A percentile compares a stretch with the other conserved stretches of the same genome.
Evolutionary conservation across 2,797 vertebrate species (phyloP).

Genomic region (Anas bernieri): DNA sequence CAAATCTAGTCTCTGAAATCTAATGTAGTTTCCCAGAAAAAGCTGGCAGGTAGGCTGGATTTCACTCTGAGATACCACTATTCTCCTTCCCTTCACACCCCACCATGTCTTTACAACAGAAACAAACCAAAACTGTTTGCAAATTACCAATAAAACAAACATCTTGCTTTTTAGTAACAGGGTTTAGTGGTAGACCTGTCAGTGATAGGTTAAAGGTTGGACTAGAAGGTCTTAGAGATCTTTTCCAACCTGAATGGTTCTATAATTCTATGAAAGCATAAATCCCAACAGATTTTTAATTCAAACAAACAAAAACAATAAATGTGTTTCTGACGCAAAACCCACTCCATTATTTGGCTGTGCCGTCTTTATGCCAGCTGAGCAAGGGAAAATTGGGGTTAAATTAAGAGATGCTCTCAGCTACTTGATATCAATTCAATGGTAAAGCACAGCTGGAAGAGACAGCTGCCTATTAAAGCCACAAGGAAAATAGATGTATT

Average conservation of each 20-base stretch:
- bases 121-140: not conserved
- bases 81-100: not conserved
- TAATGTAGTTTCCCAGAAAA: not conserved
- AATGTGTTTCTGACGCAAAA: not conserved
- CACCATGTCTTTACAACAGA: not conserved
- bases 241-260: too few species aligned
- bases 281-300: not conserved
- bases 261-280: not conserved
- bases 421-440: not conserved
- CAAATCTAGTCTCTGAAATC: not conserved
- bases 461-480: not conserved
- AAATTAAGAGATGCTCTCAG: not conserved
- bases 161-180: too few species aligned
- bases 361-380: not conserved
- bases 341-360: not conserved
- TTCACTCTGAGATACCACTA: not conserved
- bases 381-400: not conserved
- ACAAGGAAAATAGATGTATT: not conserved
- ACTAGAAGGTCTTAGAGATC: too few species aligned
- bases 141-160: not conserved
- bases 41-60: not conserved
- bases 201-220: too few species aligned
- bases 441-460: not conserved
- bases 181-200: too few species aligned
- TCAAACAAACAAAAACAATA: not conserved